Conservation (phyloP, 1,140 invertebrate genomes). For the Metopolophium dirhodum region DNA sequence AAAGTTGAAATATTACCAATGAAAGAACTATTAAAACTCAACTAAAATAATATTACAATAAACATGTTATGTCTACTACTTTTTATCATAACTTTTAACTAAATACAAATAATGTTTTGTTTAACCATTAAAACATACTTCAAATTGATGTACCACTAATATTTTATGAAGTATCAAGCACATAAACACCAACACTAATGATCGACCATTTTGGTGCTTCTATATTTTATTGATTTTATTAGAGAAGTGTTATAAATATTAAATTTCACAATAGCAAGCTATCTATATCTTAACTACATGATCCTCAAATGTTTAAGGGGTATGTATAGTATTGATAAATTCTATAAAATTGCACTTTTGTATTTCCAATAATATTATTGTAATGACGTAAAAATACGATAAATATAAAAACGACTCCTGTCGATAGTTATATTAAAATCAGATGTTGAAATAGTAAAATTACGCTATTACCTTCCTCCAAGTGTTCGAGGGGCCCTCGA, state of each 20-base stretch:
- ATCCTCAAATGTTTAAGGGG: no score
- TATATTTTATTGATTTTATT: neutral
- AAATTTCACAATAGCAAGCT: neutral
- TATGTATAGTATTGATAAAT: no score
- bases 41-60: neutral
- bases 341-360: no score
- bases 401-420: no score
- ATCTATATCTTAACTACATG: no score
- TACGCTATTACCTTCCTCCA: no score
- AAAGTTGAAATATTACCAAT: neutral
- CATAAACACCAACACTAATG: neutral
- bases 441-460: no score
- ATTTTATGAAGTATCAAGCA: neutral
- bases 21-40: neutral
- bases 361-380: no score
- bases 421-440: no score
- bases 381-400: no score
- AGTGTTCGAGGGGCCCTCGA: no score
- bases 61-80: neutral
- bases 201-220: neutral
- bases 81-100: neutral
- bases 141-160: neutral
- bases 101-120: neutral
- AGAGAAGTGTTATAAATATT: neutral
- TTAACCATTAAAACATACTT: neutral